Conservation (phyloP, 2,797 vertebrate species). For the Sylvia borin region DNA sequence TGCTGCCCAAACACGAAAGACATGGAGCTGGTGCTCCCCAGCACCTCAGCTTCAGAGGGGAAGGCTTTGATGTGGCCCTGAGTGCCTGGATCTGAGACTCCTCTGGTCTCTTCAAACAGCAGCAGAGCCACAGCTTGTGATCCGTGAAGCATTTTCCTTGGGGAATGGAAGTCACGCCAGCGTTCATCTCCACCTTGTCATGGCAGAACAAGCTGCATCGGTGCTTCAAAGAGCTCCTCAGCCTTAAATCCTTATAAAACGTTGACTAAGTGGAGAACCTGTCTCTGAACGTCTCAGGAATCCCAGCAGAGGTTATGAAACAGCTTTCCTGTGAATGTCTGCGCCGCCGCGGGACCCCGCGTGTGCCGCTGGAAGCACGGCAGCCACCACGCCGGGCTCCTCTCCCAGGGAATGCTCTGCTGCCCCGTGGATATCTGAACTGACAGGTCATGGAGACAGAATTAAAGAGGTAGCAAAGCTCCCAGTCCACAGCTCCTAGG, state of each 20-base stretch:
- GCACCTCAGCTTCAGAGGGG: neutral
- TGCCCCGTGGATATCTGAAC: rapidly evolving
- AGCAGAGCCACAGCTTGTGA: neutral
- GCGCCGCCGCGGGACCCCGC: rapidly evolving
- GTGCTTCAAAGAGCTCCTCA: slow-evolving; percentile 24
- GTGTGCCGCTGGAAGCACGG: rapidly evolving
- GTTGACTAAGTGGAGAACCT: neutral
- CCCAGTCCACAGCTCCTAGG: neutral
- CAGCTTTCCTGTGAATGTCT: neutral
- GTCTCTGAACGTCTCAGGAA: rapidly evolving
- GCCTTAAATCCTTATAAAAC: neutral
- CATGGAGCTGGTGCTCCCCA: neutral
- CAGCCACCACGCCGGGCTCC: rapidly evolving
- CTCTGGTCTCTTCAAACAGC: neutral
- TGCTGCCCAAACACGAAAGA: neutral
- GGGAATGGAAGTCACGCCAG: neutral
- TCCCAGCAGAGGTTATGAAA: neutral
- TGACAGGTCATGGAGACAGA: rapidly evolving
- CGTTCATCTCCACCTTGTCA: neutral
- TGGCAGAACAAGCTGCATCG: neutral
- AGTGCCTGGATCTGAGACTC: neutral
- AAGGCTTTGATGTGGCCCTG: neutral
- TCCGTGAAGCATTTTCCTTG: neutral
- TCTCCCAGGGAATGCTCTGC: neutral
- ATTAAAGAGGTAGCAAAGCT: neutral